Evolutionary conservation across 2,888 invertebrate species (phyloP), one percentile per base, ranked within the genome.

Genomic region (Ophion ellenae): DNA sequence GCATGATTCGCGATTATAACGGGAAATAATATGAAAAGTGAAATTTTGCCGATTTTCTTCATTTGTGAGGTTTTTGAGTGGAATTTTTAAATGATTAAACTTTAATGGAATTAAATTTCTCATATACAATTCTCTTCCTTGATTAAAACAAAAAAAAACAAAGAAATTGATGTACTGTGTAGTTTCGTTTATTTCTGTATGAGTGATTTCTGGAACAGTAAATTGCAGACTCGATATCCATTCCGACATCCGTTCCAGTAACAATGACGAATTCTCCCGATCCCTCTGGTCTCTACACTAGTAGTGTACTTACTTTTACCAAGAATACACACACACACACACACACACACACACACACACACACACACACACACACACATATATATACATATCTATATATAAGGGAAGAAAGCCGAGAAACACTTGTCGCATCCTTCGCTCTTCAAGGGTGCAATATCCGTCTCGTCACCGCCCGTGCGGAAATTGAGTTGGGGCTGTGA

Each of bases 371-470:
- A 2, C 3, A 32, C 3, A 32, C 3, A 32, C 3, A 32, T 28
- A 28, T 28, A 53, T 14, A 7, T 20, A 20, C n/a, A 40, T 20
- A 1, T 0, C 11, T 2, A 4, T 1, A 53, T 53, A 3, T 53
- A 53, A 2, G 14, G 59, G 32, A 32, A 32, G 11, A 14, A 69
- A 67, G 45, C 66, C 71, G 66, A 66, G 59, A 66, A 70, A 80
- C 57, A 66, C 70, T 71, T 71, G 70, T 84, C 66, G 64, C 77
- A 80, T 77, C 24, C 32, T 59, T 73, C 67, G 20, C 66, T 47
- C 28, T 67, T 81, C 73, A 73, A 77, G 77, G 70, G 81, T 74
- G 67, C 61, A 24, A 67, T 74, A 77, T 77, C 40, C 81, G 64
- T 73, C 77, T 81, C 61, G 61, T 77, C 53, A 28, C 24, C n/a